Evolutionary conservation across 2,113 vertebrate species (phyloP).

Genomic region (Lynx canadensis): DNA sequence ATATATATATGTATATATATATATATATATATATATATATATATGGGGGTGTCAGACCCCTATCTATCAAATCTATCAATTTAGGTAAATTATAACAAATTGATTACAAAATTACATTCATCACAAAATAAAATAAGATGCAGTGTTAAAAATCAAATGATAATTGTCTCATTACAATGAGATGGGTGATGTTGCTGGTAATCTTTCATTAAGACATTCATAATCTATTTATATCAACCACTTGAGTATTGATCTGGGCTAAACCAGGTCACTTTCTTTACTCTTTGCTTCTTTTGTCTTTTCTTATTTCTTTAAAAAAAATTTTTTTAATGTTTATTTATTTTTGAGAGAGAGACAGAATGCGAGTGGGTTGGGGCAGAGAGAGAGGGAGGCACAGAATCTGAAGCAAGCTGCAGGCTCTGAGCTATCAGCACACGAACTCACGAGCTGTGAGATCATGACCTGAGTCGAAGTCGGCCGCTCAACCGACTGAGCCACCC

Average conservation of each 20-base stretch:
- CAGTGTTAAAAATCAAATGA: neutral
- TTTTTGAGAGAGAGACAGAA: no score
- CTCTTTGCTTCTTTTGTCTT: neutral
- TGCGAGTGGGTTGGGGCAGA: no score
- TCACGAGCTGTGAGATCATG: no score
- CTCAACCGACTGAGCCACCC: no score
- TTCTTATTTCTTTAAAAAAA: neutral
- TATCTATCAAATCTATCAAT: neutral
- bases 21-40: no score
- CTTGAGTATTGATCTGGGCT: neutral
- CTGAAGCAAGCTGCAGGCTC: no score
- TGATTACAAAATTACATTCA: constrained; percentile 27
- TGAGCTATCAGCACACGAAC: no score
- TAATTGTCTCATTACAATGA: constrained; percentile 21
- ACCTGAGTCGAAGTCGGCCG: no score
- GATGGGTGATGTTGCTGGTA: no score
- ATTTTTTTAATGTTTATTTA: no score
- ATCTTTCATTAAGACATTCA: neutral
- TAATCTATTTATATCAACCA: neutral
- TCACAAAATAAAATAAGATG: constrained; percentile 15
- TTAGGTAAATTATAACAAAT: constrained; percentile 12
- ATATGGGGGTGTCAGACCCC: neutral
- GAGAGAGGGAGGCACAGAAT: no score
- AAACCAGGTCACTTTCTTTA: neutral
- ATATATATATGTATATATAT: no score